phyloP scores from a whole-genome alignment of 1,140 invertebrate species.

The Helicoverpa armigera region DNA sequence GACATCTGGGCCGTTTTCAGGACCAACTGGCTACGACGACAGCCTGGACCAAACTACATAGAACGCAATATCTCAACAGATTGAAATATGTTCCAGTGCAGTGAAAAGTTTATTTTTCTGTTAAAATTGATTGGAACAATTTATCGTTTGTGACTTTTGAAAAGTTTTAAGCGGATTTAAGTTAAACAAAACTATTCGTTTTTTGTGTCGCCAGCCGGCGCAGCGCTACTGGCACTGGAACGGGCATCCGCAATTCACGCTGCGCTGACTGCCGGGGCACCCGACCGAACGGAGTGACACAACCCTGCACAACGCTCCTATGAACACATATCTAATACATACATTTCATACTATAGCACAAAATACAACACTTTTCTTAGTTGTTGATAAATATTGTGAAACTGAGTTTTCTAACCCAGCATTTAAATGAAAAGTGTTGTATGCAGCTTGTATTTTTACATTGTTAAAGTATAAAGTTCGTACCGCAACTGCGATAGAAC shows the following conservation, averaged over 20 bases:
- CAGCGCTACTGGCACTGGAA: slow-evolving; percentile 44
- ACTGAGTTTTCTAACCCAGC: too few species aligned
- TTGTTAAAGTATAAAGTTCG: background rate
- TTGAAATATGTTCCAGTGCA: slow-evolving; percentile 25
- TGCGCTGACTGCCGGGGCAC: slow-evolving; percentile 56
- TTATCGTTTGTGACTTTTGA: slow-evolving; percentile 20
- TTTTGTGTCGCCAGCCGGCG: slow-evolving; percentile 37
- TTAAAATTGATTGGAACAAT: slow-evolving; percentile 7
- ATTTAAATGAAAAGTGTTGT: too few species aligned
- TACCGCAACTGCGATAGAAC: background rate
- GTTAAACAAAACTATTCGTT: slow-evolving; percentile 39
- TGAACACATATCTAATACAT: slow-evolving; percentile 44
- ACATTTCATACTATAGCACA: background rate
- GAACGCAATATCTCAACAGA: slow-evolving; percentile 37
- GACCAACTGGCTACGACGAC: slow-evolving; percentile 48
- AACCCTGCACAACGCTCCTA: slow-evolving; percentile 49
- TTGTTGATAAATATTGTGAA: background rate
- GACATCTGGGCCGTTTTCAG: slow-evolving; percentile 82
- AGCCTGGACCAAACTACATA: slow-evolving; percentile 16
- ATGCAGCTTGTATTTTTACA: background rate
- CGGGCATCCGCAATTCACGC: slow-evolving; percentile 63
- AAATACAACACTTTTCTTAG: background rate
- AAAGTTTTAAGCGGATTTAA: slow-evolving; percentile 36
- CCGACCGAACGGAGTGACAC: slow-evolving; percentile 51
- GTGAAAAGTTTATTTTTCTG: slow-evolving; percentile 22